Evolutionary conservation across 2,797 vertebrate genomes (phyloP).

Genomic region (Lepilemur septentrionalis): DNA sequence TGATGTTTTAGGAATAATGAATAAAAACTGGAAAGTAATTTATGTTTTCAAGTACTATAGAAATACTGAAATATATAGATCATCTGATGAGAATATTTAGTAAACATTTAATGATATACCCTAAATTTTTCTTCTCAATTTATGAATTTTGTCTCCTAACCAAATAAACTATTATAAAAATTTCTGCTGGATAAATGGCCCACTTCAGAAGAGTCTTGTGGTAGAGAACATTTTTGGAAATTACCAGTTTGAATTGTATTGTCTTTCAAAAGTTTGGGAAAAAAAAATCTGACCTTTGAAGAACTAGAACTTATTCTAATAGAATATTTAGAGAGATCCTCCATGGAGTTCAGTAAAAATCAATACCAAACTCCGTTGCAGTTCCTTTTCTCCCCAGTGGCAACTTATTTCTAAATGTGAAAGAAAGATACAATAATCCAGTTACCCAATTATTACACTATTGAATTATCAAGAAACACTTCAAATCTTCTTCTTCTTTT

Average conservation of each 20-base stretch:
- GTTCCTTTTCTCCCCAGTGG: background rate
- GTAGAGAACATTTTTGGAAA: background rate
- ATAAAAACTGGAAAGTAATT: conserved; percentile 14
- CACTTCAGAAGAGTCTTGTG: background rate
- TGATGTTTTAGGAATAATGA: background rate
- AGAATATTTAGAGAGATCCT: background rate
- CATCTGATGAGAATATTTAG: background rate
- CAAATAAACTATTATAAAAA: conserved; percentile 1
- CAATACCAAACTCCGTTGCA: background rate
- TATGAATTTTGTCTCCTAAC: background rate
- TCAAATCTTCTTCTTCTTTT: background rate
- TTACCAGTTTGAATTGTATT: background rate
- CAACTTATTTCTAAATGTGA: conserved; percentile 21
- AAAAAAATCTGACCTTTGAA: conserved; percentile 46
- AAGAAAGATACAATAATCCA: background rate
- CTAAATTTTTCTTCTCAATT: background rate
- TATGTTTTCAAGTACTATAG: conserved; percentile 27
- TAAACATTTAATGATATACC: background rate
- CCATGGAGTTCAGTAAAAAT: conserved; percentile 19
- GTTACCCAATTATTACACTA: background rate
- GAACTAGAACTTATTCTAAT: background rate
- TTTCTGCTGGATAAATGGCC: background rate
- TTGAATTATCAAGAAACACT: background rate
- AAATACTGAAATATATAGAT: conserved; percentile 31
- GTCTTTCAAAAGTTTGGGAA: background rate